Evolutionary conservation across 2,888 invertebrate genomes (phyloP).

Genomic region (Cremastobaeus sp.): DNA sequence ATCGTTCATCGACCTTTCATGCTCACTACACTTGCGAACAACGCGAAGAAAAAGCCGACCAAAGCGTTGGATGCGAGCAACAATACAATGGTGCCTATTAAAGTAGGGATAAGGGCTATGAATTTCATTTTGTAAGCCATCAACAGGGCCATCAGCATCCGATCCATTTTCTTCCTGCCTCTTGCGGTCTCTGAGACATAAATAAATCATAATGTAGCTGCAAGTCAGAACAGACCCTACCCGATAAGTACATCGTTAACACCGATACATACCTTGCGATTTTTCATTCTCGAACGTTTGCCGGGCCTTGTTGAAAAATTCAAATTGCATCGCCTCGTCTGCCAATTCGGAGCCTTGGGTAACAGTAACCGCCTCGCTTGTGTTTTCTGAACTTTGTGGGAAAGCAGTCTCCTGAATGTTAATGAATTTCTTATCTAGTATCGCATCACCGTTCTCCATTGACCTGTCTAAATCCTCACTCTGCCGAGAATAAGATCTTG

Average conservation of each 20-base stretch:
- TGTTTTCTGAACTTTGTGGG: conserved; percentile 1
- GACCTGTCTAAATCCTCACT: conserved; percentile 11
- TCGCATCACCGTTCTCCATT: conserved; percentile 14
- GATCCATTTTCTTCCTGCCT: conserved; percentile 80
- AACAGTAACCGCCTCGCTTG: not conserved
- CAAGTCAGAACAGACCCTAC: conserved; percentile 6
- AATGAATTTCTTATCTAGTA: conserved; percentile 11
- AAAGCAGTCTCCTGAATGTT: conserved; percentile 1
- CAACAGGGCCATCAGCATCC: conserved; percentile 86
- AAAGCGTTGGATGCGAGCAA: conserved; percentile 88
- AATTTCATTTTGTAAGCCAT: conserved; percentile 91
- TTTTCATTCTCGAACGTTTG: conserved; percentile 2
- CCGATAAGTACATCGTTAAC: conserved; percentile 14
- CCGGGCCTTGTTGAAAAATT: conserved; percentile 12
- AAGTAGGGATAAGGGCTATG: conserved; percentile 86
- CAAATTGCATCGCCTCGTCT: conserved; percentile 10
- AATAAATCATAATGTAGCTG: conserved; percentile 14
- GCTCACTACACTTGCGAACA: conserved; percentile 90
- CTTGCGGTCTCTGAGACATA: conserved; percentile 45
- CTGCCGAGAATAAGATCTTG: conserved; percentile 19
- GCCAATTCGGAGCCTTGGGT: not conserved
- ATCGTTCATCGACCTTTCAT: conserved; percentile 77
- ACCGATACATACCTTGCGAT: conserved; percentile 21
- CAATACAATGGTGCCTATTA: conserved; percentile 85
- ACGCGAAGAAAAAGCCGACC: conserved; percentile 92